Conservation (phyloP, 2,797 vertebrate genomes). For the Bradypus variegatus region DNA sequence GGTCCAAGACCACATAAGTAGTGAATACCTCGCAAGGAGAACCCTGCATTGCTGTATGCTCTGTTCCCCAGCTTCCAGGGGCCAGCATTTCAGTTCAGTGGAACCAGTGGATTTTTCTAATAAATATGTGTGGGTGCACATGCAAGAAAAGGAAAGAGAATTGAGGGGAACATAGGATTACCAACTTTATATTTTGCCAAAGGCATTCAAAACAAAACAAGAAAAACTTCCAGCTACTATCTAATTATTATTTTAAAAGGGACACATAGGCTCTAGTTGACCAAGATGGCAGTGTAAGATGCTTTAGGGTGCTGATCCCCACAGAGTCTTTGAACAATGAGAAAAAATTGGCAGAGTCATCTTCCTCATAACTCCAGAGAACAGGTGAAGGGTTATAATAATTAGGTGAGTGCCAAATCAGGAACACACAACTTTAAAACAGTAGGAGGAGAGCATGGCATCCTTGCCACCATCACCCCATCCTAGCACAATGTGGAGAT, state of each 20-base stretch:
- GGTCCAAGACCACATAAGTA: neutral
- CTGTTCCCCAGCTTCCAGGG: neutral
- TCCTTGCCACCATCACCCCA: no score
- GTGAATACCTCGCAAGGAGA: neutral
- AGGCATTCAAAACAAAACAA: neutral
- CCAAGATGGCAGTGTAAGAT: no score
- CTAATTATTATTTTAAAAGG: neutral
- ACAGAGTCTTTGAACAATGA: no score
- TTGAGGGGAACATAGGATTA: neutral
- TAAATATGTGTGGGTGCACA: neutral
- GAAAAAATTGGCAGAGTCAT: no score
- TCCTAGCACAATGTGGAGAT: no score
- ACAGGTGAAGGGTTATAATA: no score
- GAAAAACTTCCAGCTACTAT: neutral
- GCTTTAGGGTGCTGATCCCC: no score
- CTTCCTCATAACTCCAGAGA: no score
- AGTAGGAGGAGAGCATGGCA: no score
- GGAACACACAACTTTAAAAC: no score
- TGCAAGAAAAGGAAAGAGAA: neutral
- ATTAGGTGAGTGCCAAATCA: no score
- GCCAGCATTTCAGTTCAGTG: neutral
- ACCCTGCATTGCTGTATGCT: neutral
- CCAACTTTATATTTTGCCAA: neutral
- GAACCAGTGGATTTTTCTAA: neutral
- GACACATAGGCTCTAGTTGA: neutral